Evolutionary conservation across 1,140 invertebrate genomes (phyloP), one percentile per base, ranked within the genome.

Genomic region (Euborellia annulipes): DNA sequence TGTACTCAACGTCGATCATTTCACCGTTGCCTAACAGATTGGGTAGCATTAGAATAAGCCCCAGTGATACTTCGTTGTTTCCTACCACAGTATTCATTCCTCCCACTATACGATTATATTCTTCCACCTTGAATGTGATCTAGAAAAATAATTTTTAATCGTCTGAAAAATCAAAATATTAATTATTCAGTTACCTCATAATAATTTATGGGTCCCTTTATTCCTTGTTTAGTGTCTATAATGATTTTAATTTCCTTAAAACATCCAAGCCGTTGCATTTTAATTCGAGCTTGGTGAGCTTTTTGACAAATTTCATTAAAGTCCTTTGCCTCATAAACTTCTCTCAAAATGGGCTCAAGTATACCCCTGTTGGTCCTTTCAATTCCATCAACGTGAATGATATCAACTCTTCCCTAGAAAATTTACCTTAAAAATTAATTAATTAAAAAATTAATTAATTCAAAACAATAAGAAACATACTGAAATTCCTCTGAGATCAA

Each of bases 1-100:
- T 76, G 62, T 88, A 90, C 57, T 89, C 85, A 6, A 75, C 64
- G 52, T 75, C 73, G 3, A 89, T 49, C 21, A 70, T 66, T 68
- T 93, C 88, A 3, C 82, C 89, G 54, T 86, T 63, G 2, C 88
- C 89, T 53, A 79, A 67, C 30, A 88, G 59, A 66, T 92, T 94
- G 0, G 86, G 85, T 44, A 81, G 63, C 54, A 70, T 70, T 9
- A 78, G 59, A 27, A 78, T 75, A 16, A 87, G 63, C 9, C 79
- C 67, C 27, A 92, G 52, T 20, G 82, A 80, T 7, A 81, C 85
- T 60, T 90, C 85, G 61, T 91, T 91, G 52, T 86, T 84, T 21
- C 83, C 85, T 44, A 90, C 76, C 48, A 79, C 70, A 0, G 85
- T 88, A 52, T 78, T 84, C 27, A 90, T 68, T 16, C 79, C 79